Evolutionary conservation across 1,140 invertebrate species (phyloP).

Genomic region (honey bee (Apis mellifera)): Amel_HAv3.1 CM009945.2:7717501-7718000

Average conservation of each 20-base stretch:
- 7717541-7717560: slow-evolving; percentile 90
- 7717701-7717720: slow-evolving; percentile 84
- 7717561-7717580: slow-evolving; percentile 89
- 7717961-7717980: slow-evolving; percentile 95
- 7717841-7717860: slow-evolving; percentile 89
- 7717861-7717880: slow-evolving; percentile 96
- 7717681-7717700: fast-evolving
- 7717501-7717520: slow-evolving; percentile 88
- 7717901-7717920: background rate
- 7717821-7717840: slow-evolving; percentile 83
- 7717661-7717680: too few relatives aligned
- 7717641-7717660: slow-evolving; percentile 51
- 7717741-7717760: slow-evolving; percentile 83
- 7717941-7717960: background rate
- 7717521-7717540: slow-evolving; percentile 92
- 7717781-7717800: slow-evolving; percentile 83
- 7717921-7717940: fast-evolving
- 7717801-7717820: slow-evolving; percentile 85
- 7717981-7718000: slow-evolving; percentile 96
- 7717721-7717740: slow-evolving; percentile 95
- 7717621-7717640: slow-evolving; percentile 89
- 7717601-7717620: slow-evolving; percentile 83
- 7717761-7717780: slow-evolving; percentile 82
- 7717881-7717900: slow-evolving; percentile 85
- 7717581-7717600: slow-evolving; percentile 86